Evolutionary conservation across 1,140 invertebrate species (phyloP).

Genomic region (Protaetia brevitarsis): DNA sequence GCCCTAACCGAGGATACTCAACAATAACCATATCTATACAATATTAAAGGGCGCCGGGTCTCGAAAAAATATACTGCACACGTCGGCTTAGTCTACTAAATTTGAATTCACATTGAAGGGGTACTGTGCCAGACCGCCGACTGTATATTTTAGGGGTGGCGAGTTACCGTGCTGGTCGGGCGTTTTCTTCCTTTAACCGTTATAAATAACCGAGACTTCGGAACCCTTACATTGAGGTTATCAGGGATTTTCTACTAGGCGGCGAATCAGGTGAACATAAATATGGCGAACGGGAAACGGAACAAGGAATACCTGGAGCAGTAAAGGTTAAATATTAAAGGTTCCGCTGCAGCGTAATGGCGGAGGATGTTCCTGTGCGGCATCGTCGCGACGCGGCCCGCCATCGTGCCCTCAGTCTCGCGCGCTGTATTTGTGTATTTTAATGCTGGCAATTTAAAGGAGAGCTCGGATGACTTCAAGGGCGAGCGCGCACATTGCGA

Average conservation of each 20-base stretch:
- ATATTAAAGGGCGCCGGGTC: background rate
- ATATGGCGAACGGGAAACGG: background rate
- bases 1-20: background rate
- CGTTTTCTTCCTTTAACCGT: background rate
- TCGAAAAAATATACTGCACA: background rate
- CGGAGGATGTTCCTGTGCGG: background rate
- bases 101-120: background rate
- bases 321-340: constrained; percentile 17
- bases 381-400: background rate
- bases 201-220: constrained; percentile 1
- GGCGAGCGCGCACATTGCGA: background rate
- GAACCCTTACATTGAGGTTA: background rate
- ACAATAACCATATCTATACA: background rate
- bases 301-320: constrained; percentile 15
- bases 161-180: background rate
- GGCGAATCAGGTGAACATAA: background rate
- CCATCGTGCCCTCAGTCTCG: background rate
- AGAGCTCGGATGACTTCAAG: background rate
- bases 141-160: background rate
- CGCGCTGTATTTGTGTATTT: background rate
- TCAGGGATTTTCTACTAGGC: background rate
- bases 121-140: background rate
- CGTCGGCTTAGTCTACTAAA: background rate
- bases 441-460: background rate
- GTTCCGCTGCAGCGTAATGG: background rate